Evolutionary conservation across 2,113 vertebrate species (phyloP).

Genomic region (Indicator indicator): DNA sequence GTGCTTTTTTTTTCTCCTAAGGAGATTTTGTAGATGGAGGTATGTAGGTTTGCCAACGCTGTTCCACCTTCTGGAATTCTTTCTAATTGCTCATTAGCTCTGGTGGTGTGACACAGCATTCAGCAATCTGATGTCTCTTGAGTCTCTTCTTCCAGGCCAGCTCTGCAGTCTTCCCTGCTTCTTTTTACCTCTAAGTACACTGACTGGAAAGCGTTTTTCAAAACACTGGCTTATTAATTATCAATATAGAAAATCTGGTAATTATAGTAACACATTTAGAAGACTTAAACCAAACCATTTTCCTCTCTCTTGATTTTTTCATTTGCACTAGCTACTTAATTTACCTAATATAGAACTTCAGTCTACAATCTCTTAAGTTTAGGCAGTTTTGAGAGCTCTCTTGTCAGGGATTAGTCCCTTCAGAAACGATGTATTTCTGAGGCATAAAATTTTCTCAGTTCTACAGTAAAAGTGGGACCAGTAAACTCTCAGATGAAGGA

Average conservation of each 20-base stretch:
- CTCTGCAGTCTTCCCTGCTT: not conserved
- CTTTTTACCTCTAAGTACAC: not conserved
- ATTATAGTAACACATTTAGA: not conserved
- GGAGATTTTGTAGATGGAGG: not conserved
- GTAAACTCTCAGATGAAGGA: not conserved
- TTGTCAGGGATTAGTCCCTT: not conserved
- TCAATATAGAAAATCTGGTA: not conserved
- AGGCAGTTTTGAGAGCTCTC: not conserved
- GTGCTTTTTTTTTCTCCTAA: not conserved
- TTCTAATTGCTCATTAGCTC: not conserved
- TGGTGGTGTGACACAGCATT: accelerated
- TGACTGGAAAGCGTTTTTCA: not conserved
- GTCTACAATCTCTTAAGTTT: not conserved
- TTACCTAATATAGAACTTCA: not conserved
- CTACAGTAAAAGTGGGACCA: not conserved
- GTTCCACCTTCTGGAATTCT: not conserved
- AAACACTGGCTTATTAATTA: not conserved
- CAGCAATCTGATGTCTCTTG: accelerated
- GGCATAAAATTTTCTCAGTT: not conserved
- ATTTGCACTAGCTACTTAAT: not conserved
- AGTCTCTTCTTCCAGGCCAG: too few relatives aligned
- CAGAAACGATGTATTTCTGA: not conserved
- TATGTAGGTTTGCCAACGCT: not conserved
- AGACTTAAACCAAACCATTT: not conserved
- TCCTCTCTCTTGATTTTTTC: not conserved